These are phyloP conservation scores for Brienomyrus brachyistius DNA, from an alignment of 2,113 vertebrate genomes.

Conservation along the genomic window DNA sequence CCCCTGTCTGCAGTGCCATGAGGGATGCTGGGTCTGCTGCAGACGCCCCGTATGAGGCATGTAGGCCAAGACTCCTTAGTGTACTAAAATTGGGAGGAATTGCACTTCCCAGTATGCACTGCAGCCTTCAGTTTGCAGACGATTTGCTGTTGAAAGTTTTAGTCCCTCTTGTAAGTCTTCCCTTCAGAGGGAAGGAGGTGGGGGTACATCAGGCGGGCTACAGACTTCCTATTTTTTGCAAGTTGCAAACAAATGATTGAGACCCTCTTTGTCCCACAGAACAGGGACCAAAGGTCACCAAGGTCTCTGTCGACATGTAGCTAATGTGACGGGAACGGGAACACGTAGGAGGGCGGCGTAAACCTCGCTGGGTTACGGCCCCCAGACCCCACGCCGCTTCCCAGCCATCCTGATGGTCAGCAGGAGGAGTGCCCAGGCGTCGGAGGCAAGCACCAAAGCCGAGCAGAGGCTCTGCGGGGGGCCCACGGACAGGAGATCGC, in stretches of 20 bases:
- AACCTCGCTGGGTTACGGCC: not conserved
- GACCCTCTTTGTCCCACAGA: not conserved
- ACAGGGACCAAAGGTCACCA: not conserved
- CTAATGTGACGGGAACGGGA: constrained; percentile 5
- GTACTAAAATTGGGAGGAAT: not conserved
- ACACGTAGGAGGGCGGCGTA: constrained; percentile 6
- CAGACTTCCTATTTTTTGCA: not conserved
- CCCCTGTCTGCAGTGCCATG: not conserved
- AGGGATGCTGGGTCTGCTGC: not conserved
- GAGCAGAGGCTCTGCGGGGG: constrained; percentile 20
- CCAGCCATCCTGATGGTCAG: not conserved
- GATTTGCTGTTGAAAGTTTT: not conserved
- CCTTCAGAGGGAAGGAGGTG: not conserved
- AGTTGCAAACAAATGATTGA: not conserved
- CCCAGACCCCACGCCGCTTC: not conserved
- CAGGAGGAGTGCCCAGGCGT: not conserved
- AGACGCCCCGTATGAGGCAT: not conserved
- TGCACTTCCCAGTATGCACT: not conserved
- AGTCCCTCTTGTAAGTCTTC: not conserved
- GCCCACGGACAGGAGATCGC: constrained; percentile 23
- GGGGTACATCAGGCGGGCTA: not conserved
- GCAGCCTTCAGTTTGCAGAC: not conserved
- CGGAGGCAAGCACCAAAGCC: not conserved
- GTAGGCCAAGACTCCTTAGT: not conserved
- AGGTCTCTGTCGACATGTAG: constrained; percentile 34